Conservation (phyloP, 2,888 invertebrate species). For the Polyploca ridens region DNA sequence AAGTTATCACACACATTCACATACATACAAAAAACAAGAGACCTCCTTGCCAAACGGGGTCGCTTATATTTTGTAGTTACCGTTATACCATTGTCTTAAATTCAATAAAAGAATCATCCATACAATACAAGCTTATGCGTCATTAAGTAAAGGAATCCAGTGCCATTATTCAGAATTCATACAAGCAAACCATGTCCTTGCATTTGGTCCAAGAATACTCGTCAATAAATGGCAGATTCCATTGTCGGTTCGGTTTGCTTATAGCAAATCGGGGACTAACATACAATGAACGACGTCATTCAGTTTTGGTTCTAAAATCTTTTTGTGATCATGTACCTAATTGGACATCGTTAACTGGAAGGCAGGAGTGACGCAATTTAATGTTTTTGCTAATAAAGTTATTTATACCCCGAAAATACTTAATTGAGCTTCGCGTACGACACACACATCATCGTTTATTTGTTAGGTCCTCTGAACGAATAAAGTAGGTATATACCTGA, state of each 20-base stretch:
- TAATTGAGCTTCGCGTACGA: neutral
- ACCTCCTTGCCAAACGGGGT: neutral
- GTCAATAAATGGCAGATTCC: neutral
- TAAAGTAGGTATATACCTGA: too few species aligned
- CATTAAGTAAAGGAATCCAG: neutral
- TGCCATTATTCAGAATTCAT: neutral
- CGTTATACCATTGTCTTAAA: neutral
- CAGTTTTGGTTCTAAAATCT: neutral
- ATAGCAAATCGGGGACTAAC: constrained; percentile 1
- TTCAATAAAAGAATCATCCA: neutral
- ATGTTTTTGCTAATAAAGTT: neutral
- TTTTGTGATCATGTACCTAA: neutral
- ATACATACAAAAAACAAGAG: neutral
- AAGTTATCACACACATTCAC: neutral
- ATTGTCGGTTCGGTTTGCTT: neutral
- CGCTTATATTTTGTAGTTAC: neutral
- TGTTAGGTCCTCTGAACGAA: too few species aligned
- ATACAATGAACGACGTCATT: neutral
- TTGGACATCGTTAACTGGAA: neutral
- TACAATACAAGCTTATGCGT: constrained; percentile 1
- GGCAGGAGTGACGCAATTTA: neutral
- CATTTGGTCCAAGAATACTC: neutral
- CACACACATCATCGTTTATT: neutral
- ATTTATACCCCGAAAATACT: neutral
- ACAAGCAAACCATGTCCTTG: neutral